Evolutionary conservation across 2,797 vertebrate species (phyloP).

Genomic region (Sebastiscus tertius): DNA sequence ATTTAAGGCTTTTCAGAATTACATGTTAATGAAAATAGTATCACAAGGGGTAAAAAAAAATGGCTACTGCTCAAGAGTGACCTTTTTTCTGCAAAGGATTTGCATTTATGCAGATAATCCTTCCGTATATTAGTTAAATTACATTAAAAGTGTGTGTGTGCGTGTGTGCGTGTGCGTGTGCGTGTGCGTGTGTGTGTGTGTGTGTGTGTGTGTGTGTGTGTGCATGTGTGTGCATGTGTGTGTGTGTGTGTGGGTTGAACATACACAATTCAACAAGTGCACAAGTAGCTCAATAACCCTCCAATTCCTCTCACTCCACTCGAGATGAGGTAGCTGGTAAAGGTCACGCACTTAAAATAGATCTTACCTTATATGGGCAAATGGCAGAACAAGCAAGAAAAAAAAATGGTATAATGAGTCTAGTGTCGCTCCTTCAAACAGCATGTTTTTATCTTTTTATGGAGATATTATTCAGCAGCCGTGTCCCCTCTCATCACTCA

Average conservation of each 20-base stretch:
- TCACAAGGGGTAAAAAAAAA: conserved; percentile 31
- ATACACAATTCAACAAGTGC: conserved; percentile 19
- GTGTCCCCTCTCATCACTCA: conserved; percentile 63
- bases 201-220: not conserved
- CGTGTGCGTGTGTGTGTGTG: not conserved
- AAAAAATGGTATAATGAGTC: conserved; percentile 28
- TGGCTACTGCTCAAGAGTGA: not conserved
- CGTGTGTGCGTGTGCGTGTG: not conserved
- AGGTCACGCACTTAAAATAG: conserved; percentile 70
- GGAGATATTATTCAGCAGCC: conserved; percentile 66
- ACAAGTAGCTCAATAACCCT: conserved; percentile 43
- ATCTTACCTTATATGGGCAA: conserved; percentile 57
- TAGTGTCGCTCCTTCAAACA: conserved; percentile 42
- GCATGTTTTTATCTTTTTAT: conserved; percentile 74
- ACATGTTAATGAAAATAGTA: conserved; percentile 56
- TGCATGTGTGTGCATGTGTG: not conserved
- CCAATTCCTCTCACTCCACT: conserved; percentile 30
- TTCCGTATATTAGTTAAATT: conserved; percentile 23
- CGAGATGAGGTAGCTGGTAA: conserved; percentile 49
- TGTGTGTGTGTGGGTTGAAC: not conserved
- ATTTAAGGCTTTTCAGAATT: conserved; percentile 50
- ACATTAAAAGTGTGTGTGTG: conserved; percentile 10
- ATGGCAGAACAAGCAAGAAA: not conserved
- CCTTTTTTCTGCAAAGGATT: conserved; percentile 29
- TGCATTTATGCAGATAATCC: conserved; percentile 45